Base-by-base conservation (phyloP, 2,113 vertebrate species). In the Vireo altiloquus region DNA sequence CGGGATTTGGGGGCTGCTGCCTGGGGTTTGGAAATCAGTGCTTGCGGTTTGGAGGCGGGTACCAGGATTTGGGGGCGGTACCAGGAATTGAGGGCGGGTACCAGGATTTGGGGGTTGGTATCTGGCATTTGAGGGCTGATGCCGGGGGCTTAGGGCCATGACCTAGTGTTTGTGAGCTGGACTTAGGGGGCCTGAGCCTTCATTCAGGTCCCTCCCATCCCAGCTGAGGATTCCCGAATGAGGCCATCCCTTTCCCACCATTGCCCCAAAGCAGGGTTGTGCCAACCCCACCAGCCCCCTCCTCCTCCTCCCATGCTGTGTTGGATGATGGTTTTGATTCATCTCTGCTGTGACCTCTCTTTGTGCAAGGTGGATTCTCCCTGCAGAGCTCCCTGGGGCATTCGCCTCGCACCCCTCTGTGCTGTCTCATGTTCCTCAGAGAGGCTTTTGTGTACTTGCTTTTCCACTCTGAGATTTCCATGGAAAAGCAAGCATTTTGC, bases 161-260 rank as follows among this genome's bases (percentile, higher is more conserved):
- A 22, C 10, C 14, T 13, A 19, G 14, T 12, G 39, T 7, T 11
- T 19, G 17, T 11, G 18, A 21, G 28, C 11, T 25, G 31, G 19
- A 10, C 1, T 44, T 4, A 7, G 5, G 4, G 5, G 3, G 17
- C 6, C 4, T 3, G 22, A 46, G 17, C 7, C 13, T 8, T 5
- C 2, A 0, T 24, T 30, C 19, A 2, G 6, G 21, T 52, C 16
- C 14, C 10, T 15, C 18, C 47, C 5, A 0, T 4, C 23, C 15
- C 61, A 9, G 31, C 1, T 4, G 9, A 53, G 42, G n/a, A 46
- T 10, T 22, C 22, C 33, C 3, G n/a, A 4, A 30, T 20, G 65
- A 54, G 13, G 24, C 37, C 18, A 6, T 42, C 39, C 4, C 40
- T 23, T 6, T 28, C 24, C 2, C 30, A 13, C 4, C 13, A 1